Base-by-base conservation (phyloP, 2,113 vertebrate genomes). In the Zeus faber region DNA sequence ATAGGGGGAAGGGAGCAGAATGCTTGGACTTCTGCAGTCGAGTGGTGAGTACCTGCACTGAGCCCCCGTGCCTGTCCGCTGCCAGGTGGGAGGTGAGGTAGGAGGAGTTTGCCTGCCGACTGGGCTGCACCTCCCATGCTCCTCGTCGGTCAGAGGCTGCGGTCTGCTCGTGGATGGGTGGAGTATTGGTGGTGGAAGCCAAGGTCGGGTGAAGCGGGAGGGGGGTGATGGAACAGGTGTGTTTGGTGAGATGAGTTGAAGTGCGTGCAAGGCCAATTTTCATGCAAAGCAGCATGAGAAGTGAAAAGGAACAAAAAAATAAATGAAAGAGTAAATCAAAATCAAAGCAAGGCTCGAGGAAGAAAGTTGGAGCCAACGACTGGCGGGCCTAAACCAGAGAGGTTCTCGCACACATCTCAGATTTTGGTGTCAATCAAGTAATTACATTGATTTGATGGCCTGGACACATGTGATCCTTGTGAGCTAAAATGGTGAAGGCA, bases 51-150 rank as follows among this genome's bases (percentile, higher is more conserved):
- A 99, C 97, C 97, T 99, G 97, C 57, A 98, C 96, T 80, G 97
- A 99, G 91, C 97, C 97, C 87, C 97, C 96, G 60, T 97, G 97
- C 91, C 97, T 94, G 80, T 99, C 97, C 62, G 96, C 91, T 77
- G 97, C 93, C 91, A 99, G 87, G 82, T 99, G 96, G 87, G 96
- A 95, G 80, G 94, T 92, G 91, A 99, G 80, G 86, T 96, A 98
- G 37, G 94, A 95, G 87, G 96, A 91, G 89, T 97, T 98, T 80
- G 95, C 90, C 91, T 97, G 97, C 62, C 95, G 93, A 86, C 91
- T 93, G 17, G 95, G 95, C 84, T 96, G 94, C 77, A 94, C 88
- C 81, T 98, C 95, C 96, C 97, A 98, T 45, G 96, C 95, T 92
- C 96, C 96, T 89, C 95, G 90, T 82, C 95, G 95, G 74, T 99